These are phyloP conservation scores for Scotopteryx bipunctaria DNA, from an alignment of 2,888 invertebrate species.

Conservation along the genomic window DNA sequence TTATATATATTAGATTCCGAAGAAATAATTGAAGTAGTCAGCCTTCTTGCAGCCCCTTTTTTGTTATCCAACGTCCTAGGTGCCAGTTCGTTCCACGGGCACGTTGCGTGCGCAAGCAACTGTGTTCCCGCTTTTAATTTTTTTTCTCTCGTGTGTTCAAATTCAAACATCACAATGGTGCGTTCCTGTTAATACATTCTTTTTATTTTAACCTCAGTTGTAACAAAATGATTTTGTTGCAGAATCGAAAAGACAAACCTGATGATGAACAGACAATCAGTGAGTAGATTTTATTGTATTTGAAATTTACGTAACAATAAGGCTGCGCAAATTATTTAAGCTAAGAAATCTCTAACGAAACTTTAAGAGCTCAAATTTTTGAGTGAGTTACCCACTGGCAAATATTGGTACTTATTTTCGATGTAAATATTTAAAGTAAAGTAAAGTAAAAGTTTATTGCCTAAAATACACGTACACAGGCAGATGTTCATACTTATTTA, in stretches of 20 bases:
- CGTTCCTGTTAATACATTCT: conserved; percentile 16
- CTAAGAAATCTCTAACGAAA: no score
- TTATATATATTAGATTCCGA: no score
- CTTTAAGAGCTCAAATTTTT: no score
- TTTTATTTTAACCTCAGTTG: not conserved
- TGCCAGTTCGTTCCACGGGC: conserved; percentile 58
- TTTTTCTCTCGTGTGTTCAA: conserved; percentile 37
- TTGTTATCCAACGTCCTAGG: conserved; percentile 60
- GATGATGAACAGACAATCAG: conserved; percentile 80
- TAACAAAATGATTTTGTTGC: conserved; percentile 35
- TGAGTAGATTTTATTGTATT: conserved; percentile 54
- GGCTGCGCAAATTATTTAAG: no score
- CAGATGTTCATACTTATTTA: no score
- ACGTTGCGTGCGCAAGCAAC: conserved; percentile 57
- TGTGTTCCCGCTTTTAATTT: conserved; percentile 46
- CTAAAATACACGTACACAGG: no score
- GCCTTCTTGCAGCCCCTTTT: conserved; percentile 44
- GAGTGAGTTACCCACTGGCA: no score
- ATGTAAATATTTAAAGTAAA: no score
- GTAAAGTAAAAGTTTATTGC: no score
- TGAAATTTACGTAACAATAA: no score
- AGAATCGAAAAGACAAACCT: conserved; percentile 61
- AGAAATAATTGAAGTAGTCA: no score
- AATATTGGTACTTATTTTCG: no score
- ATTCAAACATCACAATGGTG: conserved; percentile 54